These are phyloP conservation scores for Eremophila alpestris DNA, from an alignment of 2,797 vertebrate genomes.

Conservation along the genomic window DNA sequence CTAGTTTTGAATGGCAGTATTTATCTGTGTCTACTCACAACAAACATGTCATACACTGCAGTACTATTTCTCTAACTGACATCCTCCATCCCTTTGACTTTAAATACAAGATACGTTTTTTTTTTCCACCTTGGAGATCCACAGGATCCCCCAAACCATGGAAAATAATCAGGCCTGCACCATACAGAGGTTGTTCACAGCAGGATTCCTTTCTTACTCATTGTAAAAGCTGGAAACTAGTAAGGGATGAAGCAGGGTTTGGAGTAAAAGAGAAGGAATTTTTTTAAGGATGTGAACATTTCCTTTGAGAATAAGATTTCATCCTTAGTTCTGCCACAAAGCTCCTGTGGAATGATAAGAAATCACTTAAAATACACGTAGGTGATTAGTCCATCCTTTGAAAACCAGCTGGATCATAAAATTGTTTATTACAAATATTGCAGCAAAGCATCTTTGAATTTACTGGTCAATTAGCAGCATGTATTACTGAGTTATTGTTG, in stretches of 20 bases:
- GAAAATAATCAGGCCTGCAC: background rate
- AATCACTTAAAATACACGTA: background rate
- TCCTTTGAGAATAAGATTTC: background rate
- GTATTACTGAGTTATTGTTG: background rate
- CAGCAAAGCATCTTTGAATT: background rate
- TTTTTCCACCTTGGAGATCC: background rate
- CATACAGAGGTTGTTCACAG: background rate
- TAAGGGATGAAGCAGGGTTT: background rate
- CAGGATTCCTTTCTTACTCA: background rate
- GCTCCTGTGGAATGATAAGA: background rate
- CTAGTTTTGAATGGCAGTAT: background rate
- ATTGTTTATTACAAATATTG: background rate
- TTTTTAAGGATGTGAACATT: background rate
- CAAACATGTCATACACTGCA: background rate
- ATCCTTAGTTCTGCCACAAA: background rate
- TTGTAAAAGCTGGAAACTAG: background rate
- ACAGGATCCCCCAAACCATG: background rate
- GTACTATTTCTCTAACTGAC: background rate
- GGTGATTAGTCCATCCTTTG: background rate
- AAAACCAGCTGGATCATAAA: background rate
- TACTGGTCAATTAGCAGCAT: background rate
- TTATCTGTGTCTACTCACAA: background rate
- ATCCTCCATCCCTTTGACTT: background rate
- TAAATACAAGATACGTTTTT: background rate
- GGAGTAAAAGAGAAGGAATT: background rate